Conservation (phyloP, 2,888 invertebrate species). For the Eueremaeus valkanovi region DNA sequence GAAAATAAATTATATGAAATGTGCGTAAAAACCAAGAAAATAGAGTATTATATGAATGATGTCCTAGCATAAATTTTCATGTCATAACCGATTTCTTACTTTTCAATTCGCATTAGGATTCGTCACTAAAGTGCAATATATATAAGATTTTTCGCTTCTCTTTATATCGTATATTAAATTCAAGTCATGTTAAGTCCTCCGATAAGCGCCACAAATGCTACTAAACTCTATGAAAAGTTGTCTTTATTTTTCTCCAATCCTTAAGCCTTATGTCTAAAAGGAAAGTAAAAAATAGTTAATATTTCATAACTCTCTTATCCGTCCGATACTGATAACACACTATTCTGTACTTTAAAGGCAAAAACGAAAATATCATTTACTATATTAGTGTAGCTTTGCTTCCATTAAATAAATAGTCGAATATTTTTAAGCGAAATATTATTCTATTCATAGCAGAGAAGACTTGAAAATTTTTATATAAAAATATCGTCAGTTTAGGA, state of each 20-base stretch:
- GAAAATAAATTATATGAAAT: too few species aligned
- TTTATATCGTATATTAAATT: neutral
- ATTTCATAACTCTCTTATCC: slow-evolving; percentile 16
- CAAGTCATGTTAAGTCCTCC: slow-evolving; percentile 8
- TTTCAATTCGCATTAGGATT: neutral
- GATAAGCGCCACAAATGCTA: slow-evolving; percentile 5
- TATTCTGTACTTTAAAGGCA: neutral
- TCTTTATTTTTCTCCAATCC: neutral
- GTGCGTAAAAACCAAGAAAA: too few species aligned
- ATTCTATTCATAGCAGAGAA: neutral
- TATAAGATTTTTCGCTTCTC: neutral
- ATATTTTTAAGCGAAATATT: neutral
- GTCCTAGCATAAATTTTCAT: neutral
- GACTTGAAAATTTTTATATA: neutral
- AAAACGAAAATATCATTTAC: neutral
- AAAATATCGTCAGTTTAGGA: neutral
- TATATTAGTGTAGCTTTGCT: neutral
- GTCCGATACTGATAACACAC: neutral
- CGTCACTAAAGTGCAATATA: slow-evolving; percentile 6
- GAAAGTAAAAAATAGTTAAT: neutral
- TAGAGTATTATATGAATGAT: too few species aligned
- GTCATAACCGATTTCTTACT: neutral
- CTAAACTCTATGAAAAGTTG: neutral
- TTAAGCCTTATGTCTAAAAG: neutral
- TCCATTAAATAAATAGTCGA: neutral